phyloP scores from a whole-genome alignment of 2,113 vertebrate species.

The Odocoileus virginianus region DNA sequence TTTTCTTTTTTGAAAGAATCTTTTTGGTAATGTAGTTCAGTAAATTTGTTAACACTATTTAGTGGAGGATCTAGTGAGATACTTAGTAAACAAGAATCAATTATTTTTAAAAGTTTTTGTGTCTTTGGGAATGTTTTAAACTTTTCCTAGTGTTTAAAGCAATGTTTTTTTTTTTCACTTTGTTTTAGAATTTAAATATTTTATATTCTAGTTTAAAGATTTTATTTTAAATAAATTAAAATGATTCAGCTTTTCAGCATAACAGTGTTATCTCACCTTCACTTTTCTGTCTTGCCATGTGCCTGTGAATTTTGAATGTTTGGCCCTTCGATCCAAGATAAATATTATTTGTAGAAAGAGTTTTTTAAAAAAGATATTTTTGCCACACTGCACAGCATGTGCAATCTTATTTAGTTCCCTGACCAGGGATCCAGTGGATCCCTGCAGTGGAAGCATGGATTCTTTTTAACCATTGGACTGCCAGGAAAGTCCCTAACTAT shows the following conservation, averaged over 20 bases:
- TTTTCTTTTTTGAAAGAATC: neutral
- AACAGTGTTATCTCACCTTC: neutral
- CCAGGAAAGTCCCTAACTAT: neutral
- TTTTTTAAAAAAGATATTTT: neutral
- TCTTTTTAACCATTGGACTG: neutral
- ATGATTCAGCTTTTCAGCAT: neutral
- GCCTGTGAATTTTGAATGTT: slow-evolving; percentile 13
- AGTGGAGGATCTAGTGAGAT: neutral
- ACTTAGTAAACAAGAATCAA: neutral
- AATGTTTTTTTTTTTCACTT: neutral
- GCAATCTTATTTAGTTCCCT: neutral
- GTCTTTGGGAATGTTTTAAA: neutral
- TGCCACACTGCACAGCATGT: neutral
- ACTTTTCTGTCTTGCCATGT: neutral
- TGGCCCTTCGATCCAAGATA: neutral
- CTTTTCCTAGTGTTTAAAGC: neutral
- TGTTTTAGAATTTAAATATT: slow-evolving; percentile 32
- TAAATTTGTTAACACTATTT: neutral
- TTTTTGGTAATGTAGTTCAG: neutral
- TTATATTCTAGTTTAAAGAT: slow-evolving; percentile 1
- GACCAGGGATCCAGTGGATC: neutral
- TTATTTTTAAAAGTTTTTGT: neutral
- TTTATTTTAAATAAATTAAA: slow-evolving; percentile 41
- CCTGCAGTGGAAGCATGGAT: neutral
- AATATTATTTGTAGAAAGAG: slow-evolving; percentile 14